Conservation (phyloP, 2,113 vertebrate species). For the Pseudorhombus dupliciocellatus region DNA sequence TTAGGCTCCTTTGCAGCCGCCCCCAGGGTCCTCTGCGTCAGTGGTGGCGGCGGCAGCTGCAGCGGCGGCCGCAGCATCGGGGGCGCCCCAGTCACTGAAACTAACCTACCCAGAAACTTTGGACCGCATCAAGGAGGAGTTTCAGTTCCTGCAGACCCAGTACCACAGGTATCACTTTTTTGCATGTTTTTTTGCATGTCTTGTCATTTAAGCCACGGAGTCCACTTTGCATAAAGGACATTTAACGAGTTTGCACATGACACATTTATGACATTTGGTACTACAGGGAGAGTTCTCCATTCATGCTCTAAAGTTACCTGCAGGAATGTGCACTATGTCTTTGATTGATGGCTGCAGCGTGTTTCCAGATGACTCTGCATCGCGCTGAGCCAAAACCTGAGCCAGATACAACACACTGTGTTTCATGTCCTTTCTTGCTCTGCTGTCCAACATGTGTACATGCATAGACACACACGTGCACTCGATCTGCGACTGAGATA, state of each 20-base stretch:
- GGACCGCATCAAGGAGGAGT: constrained; percentile 94
- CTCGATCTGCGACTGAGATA: constrained; percentile 18
- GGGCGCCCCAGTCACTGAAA: constrained; percentile 88
- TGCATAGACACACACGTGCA: background rate
- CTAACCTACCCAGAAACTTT: constrained; percentile 91
- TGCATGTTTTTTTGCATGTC: background rate
- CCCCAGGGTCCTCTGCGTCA: constrained; percentile 83
- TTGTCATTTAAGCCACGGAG: background rate
- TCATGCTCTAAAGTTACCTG: background rate
- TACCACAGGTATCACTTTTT: constrained; percentile 85
- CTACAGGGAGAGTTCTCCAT: background rate
- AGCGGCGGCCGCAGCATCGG: constrained; percentile 81
- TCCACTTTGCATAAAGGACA: background rate
- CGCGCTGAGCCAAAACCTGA: background rate
- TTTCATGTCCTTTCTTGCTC: background rate
- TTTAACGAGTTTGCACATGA: background rate
- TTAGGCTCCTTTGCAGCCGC: constrained; percentile 82
- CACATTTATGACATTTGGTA: background rate
- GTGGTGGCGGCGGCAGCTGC: constrained; percentile 80
- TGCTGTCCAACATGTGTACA: background rate
- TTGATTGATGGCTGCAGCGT: background rate
- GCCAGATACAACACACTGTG: background rate
- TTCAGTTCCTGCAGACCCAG: constrained; percentile 93
- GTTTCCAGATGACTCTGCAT: background rate
- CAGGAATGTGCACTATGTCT: constrained; percentile 1